Conservation (phyloP, 2,888 invertebrate species). For the Smittia aterrima region DNA sequence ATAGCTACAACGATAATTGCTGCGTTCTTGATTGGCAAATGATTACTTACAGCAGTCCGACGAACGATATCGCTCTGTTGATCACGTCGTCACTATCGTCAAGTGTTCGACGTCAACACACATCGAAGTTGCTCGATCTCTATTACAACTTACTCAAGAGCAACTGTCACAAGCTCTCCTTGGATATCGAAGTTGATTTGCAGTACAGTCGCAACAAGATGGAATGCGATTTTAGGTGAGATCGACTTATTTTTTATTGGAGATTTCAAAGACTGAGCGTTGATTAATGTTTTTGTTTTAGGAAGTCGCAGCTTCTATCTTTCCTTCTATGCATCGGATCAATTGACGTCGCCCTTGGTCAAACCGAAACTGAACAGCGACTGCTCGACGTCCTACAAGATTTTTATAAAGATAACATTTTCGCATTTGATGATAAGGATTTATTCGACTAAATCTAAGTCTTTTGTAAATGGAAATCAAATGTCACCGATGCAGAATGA, state of each 20-base stretch:
- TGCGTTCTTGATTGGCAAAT: slow-evolving; percentile 81
- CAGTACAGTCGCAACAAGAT: slow-evolving; percentile 58
- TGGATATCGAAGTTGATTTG: slow-evolving; percentile 61
- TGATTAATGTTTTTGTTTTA: slow-evolving; percentile 44
- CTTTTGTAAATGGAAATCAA: slow-evolving; percentile 36
- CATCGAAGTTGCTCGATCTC: slow-evolving; percentile 63
- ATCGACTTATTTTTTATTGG: background rate
- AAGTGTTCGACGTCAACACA: slow-evolving; percentile 64
- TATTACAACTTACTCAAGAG: slow-evolving; percentile 67
- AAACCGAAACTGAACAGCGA: slow-evolving; percentile 71
- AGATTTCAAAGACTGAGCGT: background rate
- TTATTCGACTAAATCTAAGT: slow-evolving; percentile 38
- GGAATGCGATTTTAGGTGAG: slow-evolving; percentile 56
- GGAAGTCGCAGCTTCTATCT: slow-evolving; percentile 69
- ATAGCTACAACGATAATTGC: slow-evolving; percentile 57
- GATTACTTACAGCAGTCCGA: slow-evolving; percentile 74
- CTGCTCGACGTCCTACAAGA: slow-evolving; percentile 72
- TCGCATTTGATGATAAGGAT: slow-evolving; percentile 54
- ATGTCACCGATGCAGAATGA: slow-evolving; percentile 41
- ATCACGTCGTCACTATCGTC: slow-evolving; percentile 71
- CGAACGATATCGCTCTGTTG: slow-evolving; percentile 74
- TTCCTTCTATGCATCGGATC: slow-evolving; percentile 75
- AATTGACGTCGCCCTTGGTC: slow-evolving; percentile 75
- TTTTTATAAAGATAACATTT: slow-evolving; percentile 67
- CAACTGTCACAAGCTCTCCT: slow-evolving; percentile 61